Evolutionary conservation across 1,140 invertebrate species (phyloP), one percentile per base, ranked within the genome.

Genomic region (Maniola jurtina): DNA sequence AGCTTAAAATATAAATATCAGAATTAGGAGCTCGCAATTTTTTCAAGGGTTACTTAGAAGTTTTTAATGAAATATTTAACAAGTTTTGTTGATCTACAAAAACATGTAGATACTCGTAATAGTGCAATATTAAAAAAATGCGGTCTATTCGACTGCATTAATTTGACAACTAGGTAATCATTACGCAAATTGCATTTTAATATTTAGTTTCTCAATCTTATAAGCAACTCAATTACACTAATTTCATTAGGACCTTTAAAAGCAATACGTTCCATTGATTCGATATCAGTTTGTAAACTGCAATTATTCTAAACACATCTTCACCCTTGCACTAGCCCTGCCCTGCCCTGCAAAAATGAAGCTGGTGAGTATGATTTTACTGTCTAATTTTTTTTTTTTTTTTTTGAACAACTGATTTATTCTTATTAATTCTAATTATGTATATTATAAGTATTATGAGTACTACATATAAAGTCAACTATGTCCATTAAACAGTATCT

Each of bases 121-220:
- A 25, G 4, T 25, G 25, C 1, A 25, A 2, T 1, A 4, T 25
- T 1, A 25, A 25, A 25, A 25, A 25, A 25, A 25, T 25, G 25
- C 25, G 4, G 25, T 25, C 14, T 11, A 52, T 52, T 15, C 0
- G 15, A 25, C 15, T 7, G 14, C 7, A 25, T 52, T 52, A 5
- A 52, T 25, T 25, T 11, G 1, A 7, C 16, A 2, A 52, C 45
- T 6, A 14, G 6, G 2, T 14, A n/a, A 6, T 1, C 8, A 52
- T 52, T 42, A 42, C 13, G 13, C 13, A 42, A 52, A 52, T 52
- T 52, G 48, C 16, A 52, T 52, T 52, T 52, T 52, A 52, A 52
- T 52, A 25, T 52, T 42, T 13, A 8, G 6, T 52, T 16, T 9
- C 15, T 25, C 7, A 52, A 52, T 11, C 45, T 15, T 48, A 52